These are phyloP conservation scores for Ammodytes dubius DNA, from an alignment of 2,113 vertebrate species.

Conservation along the genomic window DNA sequence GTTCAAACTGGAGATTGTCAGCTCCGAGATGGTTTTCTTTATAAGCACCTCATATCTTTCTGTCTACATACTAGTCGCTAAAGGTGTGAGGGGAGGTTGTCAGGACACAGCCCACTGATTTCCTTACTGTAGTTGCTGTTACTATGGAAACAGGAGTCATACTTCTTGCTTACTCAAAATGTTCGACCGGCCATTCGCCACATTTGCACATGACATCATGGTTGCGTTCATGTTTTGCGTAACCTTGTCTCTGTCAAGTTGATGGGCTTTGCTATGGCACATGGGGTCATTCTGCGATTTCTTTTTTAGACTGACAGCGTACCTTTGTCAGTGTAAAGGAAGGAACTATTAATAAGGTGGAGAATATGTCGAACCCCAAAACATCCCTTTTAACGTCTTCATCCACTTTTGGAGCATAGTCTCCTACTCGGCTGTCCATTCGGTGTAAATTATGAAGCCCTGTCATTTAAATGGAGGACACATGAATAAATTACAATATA, in stretches of 20 bases:
- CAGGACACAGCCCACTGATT: conserved; percentile 57
- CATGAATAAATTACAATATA: neutral
- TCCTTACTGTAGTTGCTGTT: conserved; percentile 64
- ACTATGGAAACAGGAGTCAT: conserved; percentile 76
- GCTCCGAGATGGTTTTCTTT: conserved; percentile 19
- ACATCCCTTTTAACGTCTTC: neutral
- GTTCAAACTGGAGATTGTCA: conserved; percentile 27
- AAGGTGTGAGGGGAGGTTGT: conserved; percentile 56
- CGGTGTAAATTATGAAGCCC: neutral
- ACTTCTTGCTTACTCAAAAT: conserved; percentile 53
- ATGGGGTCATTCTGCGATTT: neutral
- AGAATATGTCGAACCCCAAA: neutral
- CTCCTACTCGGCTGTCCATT: neutral
- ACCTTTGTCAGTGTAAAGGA: neutral
- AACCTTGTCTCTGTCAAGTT: neutral
- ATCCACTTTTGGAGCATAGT: neutral
- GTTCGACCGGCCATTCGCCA: conserved; percentile 53
- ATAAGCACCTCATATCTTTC: conserved; percentile 52
- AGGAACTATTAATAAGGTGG: neutral
- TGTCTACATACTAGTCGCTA: conserved; percentile 58
- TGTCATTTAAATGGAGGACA: neutral
- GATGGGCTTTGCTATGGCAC: neutral
- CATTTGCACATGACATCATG: conserved; percentile 52
- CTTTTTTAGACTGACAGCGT: neutral
- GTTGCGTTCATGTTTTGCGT: conserved; percentile 32